phyloP scores from a whole-genome alignment of 2,113 vertebrate species.

The Ophthalmolycus amberensis region DNA sequence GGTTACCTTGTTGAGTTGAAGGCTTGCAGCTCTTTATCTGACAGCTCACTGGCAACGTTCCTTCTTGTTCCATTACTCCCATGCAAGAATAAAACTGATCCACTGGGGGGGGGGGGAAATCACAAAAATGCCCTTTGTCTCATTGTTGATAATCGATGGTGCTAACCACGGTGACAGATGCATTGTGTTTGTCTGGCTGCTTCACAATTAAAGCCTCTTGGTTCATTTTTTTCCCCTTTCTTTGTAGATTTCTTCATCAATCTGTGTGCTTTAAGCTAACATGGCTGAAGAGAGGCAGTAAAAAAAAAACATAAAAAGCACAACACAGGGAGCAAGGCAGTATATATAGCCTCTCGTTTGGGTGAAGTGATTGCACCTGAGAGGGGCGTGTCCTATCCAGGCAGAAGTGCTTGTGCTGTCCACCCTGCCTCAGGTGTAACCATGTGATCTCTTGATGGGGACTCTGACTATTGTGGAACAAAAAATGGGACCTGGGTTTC shows the following conservation, averaged over 20 bases:
- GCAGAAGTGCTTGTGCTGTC: neutral
- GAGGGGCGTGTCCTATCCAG: neutral
- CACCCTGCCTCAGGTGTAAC: neutral
- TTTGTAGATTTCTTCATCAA: too few species aligned
- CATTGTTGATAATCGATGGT: neutral
- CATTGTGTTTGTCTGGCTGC: neutral
- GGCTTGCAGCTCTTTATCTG: neutral
- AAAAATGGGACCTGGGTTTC: neutral
- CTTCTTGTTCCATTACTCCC: neutral
- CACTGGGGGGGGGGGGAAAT: too few species aligned
- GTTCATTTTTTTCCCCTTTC: too few species aligned
- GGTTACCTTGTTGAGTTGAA: neutral
- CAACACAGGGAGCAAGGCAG: neutral
- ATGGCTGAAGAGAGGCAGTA: neutral
- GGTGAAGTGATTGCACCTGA: neutral
- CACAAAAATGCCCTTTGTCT: neutral
- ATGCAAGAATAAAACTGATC: neutral
- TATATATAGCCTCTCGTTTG: neutral
- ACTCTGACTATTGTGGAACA: neutral
- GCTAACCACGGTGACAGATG: neutral
- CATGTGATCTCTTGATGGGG: neutral
- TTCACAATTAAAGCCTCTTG: neutral
- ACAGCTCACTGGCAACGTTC: neutral
- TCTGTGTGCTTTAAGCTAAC: neutral
- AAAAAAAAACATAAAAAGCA: neutral